Conservation (phyloP, 2,113 vertebrate genomes). For the Meleagris gallopavo region DNA sequence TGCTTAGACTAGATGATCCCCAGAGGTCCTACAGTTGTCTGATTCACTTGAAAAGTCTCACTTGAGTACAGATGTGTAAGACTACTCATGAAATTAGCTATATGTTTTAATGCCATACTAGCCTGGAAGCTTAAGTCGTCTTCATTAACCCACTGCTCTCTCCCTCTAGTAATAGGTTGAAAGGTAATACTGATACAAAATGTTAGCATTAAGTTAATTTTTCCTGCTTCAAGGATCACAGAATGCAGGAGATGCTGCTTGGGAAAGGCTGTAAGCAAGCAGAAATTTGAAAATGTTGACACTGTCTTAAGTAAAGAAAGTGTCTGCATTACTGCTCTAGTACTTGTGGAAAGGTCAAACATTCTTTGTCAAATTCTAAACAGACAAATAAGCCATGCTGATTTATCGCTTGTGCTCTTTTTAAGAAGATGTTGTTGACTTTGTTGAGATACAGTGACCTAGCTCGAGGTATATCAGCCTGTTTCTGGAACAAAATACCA, state of each 20-base stretch:
- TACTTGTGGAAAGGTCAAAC: not conserved
- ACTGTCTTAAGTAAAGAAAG: not conserved
- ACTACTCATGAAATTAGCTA: not conserved
- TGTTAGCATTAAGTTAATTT: not conserved
- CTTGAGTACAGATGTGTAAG: not conserved
- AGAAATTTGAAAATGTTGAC: not conserved
- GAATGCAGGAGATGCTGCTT: not conserved
- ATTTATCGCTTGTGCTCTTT: not conserved
- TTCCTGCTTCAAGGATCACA: not conserved
- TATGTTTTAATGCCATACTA: not conserved
- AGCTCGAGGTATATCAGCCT: not conserved
- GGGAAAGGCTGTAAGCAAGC: not conserved
- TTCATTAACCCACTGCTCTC: not conserved
- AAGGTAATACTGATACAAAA: not conserved
- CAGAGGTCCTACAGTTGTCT: too few relatives aligned
- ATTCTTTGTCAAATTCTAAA: not conserved
- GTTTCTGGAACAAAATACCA: slow-evolving; percentile 4
- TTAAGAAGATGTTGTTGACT: not conserved
- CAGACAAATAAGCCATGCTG: not conserved
- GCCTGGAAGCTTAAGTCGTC: not conserved
- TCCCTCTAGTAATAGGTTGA: not conserved
- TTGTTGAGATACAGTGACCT: not conserved
- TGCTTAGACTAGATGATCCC: too few relatives aligned
- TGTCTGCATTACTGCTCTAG: not conserved
- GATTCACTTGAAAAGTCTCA: not conserved